Base-by-base conservation (phyloP, 2,797 vertebrate species). In the Danio albolineatus region DNA sequence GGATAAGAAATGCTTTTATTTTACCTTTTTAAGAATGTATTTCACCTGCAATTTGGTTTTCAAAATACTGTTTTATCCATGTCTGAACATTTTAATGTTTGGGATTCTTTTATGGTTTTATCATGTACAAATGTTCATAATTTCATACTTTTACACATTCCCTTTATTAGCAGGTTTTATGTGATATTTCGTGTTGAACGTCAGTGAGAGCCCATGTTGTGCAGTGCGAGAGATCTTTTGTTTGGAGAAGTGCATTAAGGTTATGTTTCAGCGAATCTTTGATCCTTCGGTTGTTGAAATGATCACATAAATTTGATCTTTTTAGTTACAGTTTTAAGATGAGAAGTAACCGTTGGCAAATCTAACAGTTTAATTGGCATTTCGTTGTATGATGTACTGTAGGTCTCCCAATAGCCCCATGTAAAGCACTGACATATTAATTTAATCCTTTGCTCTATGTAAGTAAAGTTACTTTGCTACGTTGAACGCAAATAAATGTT, bases 401-500 rank as follows among this genome's bases (percentile, higher is more conserved):
- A 57, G 41, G 72, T 78, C 48, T 74, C 70, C 12, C 19, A 54
- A n/a, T 51, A 72, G 61, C 75, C 61, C 53, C 71, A 49, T 76
- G 56, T 79, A 46, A 84, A 86, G 85, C 83, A 84, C 83, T 86
- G 75, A 56, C 12, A 65, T 56, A 21, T 21, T 77, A 56, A 67
- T 78, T 73, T 78, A 64, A 82, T 17, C 5, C 38, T 59, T 72
- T 73, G 36, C 38, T 56, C 54, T 39, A 49, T 56, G 64, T 76
- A 67, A 16, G 60, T 71, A 46, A 73, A 76, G 75, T 28, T 66
- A 44, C 67, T 84, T 76, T 71, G 17, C 39, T 81, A 76, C 38
- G 49, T 8, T 72, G 46, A 41, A 62, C 62, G 62, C 75, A 84
- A 83, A 86, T 86, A 84, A 86, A 86, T 81, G 76, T 79, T 83